A percentile compares a stretch with the other conserved stretches of the same genome.
Conservation (phyloP, 2,888 invertebrate species). For the Amphipyra tragopoginis region DNA sequence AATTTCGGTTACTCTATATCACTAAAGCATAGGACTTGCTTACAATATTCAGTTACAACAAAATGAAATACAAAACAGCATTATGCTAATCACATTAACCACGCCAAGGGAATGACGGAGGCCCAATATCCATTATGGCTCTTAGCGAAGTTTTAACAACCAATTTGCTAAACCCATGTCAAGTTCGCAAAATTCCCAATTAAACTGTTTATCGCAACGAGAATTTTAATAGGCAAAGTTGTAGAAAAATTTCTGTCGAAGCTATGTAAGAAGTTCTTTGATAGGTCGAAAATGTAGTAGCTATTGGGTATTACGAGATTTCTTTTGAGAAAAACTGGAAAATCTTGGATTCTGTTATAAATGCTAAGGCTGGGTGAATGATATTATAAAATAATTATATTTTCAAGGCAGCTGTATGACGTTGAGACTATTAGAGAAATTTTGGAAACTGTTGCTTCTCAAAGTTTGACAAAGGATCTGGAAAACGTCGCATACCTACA, state of each 20-base stretch:
- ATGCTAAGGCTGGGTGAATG: too few species aligned
- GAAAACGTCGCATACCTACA: too few species aligned
- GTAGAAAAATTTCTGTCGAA: conserved; percentile 5
- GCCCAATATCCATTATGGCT: conserved; percentile 48
- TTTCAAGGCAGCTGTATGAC: too few species aligned
- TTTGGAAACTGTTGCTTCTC: too few species aligned
- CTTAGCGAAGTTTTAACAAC: conserved; percentile 65
- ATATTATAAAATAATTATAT: too few species aligned
- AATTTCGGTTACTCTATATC: too few species aligned
- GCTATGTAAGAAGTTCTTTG: conserved; percentile 6
- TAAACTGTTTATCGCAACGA: conserved; percentile 43
- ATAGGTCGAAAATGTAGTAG: background rate
- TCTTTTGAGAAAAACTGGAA: background rate
- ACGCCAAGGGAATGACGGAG: conserved; percentile 28
- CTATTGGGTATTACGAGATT: background rate
- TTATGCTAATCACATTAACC: conserved; percentile 40
- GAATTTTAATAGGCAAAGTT: conserved; percentile 33
- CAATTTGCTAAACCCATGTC: conserved; percentile 67
- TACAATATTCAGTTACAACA: background rate
- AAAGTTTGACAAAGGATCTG: too few species aligned
- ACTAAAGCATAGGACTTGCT: too few species aligned
- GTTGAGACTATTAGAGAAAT: too few species aligned
- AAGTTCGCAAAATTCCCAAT: conserved; percentile 60
- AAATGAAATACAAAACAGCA: conserved; percentile 19
- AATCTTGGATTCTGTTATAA: too few species aligned